These are phyloP conservation scores for Anorthoa munda DNA, from an alignment of 2,888 invertebrate genomes.

Conservation along the genomic window DNA sequence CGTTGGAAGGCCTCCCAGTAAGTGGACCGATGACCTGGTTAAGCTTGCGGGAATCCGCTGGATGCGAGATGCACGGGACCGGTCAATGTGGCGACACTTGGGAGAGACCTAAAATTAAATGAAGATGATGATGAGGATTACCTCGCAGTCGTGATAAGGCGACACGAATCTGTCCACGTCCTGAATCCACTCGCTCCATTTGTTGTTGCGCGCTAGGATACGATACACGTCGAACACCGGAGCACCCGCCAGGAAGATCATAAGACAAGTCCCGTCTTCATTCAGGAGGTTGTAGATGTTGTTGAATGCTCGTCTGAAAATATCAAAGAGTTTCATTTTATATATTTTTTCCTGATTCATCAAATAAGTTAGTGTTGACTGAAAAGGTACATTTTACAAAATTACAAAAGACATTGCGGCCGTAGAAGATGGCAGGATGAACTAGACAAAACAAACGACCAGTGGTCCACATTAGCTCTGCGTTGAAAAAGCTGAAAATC, in stretches of 20 bases:
- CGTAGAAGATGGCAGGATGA: not conserved
- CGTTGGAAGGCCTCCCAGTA: too few relatives aligned
- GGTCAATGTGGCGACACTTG: too few relatives aligned
- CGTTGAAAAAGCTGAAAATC: not conserved
- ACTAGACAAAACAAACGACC: not conserved
- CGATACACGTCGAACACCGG: conserved; percentile 93
- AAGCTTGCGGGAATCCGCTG: too few relatives aligned
- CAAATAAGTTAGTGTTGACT: too few relatives aligned
- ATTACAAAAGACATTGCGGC: not conserved
- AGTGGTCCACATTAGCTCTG: not conserved
- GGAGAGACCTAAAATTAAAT: too few relatives aligned
- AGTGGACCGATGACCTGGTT: too few relatives aligned
- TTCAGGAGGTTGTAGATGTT: conserved; percentile 92
- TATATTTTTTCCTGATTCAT: too few relatives aligned
- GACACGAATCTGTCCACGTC: conserved; percentile 92
- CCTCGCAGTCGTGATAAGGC: conserved; percentile 90
- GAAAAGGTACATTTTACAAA: too few relatives aligned
- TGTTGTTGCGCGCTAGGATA: conserved; percentile 84
- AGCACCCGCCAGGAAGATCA: conserved; percentile 93
- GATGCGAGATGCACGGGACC: too few relatives aligned
- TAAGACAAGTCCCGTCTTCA: conserved; percentile 92
- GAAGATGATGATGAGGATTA: not conserved
- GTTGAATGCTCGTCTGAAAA: conserved; percentile 90
- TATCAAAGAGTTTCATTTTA: not conserved
- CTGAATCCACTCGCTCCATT: conserved; percentile 92